Percentiles rank a stretch among this genome's conserved stretches.
Conservation (phyloP, 2,797 vertebrate species). For the Cirrhinus mrigala region DNA sequence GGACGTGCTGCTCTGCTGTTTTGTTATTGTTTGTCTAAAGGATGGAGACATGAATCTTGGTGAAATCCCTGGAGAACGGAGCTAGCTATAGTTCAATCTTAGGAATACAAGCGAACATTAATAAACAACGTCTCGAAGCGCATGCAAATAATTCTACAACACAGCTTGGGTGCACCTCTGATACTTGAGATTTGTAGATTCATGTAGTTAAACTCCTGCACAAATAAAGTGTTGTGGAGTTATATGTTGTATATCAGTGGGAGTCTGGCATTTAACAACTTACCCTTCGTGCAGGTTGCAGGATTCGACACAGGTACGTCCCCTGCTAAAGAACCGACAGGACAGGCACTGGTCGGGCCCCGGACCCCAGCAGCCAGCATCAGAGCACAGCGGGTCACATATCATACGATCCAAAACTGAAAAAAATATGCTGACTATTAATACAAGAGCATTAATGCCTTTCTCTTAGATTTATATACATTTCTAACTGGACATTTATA, state of each 20-base stretch:
- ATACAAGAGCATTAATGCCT: neutral
- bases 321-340: slow-evolving; percentile 90
- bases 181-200: slow-evolving; percentile 7
- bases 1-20: slow-evolving; percentile 23
- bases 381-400: slow-evolving; percentile 92
- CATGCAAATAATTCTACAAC: slow-evolving; percentile 5
- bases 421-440: neutral
- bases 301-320: slow-evolving; percentile 88
- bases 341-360: slow-evolving; percentile 94
- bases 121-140: neutral
- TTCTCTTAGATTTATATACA: no score
- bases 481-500: no score
- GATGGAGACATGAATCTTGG: slow-evolving; percentile 44
- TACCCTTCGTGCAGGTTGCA: slow-evolving; percentile 95
- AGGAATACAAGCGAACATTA: slow-evolving; percentile 28
- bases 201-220: neutral
- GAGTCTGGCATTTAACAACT: slow-evolving; percentile 62
- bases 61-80: slow-evolving; percentile 9
- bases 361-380: slow-evolving; percentile 92
- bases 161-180: neutral
- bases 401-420: slow-evolving; percentile 89
- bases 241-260: neutral
- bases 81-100: neutral
- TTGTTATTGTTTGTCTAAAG: slow-evolving; percentile 40
- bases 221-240: neutral